Evolutionary conservation across 2,888 invertebrate genomes (phyloP).

Genomic region (Eupithecia dodoneata): DNA sequence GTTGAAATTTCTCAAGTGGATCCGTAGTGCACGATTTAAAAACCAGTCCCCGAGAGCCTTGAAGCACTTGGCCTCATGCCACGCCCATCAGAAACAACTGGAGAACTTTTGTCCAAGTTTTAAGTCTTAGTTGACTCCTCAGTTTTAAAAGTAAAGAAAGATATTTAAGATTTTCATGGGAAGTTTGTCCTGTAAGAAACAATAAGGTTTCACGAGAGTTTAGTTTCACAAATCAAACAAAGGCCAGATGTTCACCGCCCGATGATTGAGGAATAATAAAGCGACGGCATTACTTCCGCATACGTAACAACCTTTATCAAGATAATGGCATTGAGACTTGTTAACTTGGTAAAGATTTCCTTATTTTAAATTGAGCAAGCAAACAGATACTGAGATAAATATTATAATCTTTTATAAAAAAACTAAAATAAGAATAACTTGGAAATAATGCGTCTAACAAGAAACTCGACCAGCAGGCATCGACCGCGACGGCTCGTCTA

Average conservation of each 20-base stretch:
- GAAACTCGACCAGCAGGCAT: conserved; percentile 57
- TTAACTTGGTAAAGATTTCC: conserved; percentile 67
- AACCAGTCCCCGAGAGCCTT: conserved; percentile 74
- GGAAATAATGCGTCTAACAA: conserved; percentile 44
- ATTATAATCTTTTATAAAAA: not conserved
- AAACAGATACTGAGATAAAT: not conserved
- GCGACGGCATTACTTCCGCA: conserved; percentile 70
- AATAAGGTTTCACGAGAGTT: conserved; percentile 13
- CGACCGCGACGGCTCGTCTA: conserved; percentile 64
- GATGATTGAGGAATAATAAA: conserved; percentile 72
- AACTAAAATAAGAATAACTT: conserved; percentile 9
- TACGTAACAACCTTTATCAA: conserved; percentile 75
- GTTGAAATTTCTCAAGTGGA: conserved; percentile 73
- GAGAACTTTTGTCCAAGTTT: conserved; percentile 51
- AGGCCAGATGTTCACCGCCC: conserved; percentile 65
- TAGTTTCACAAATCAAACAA: conserved; percentile 52
- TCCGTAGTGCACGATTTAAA: conserved; percentile 70
- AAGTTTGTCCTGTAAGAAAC: not conserved
- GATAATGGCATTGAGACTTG: conserved; percentile 76
- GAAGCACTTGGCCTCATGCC: conserved; percentile 75
- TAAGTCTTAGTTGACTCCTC: conserved; percentile 26
- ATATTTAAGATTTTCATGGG: not conserved
- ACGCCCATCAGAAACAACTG: conserved; percentile 70
- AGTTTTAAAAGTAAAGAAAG: conserved; percentile 9
- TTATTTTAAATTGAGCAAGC: conserved; percentile 50